Base-by-base conservation (phyloP, 2,797 vertebrate genomes). In the Tapirus indicus region DNA sequence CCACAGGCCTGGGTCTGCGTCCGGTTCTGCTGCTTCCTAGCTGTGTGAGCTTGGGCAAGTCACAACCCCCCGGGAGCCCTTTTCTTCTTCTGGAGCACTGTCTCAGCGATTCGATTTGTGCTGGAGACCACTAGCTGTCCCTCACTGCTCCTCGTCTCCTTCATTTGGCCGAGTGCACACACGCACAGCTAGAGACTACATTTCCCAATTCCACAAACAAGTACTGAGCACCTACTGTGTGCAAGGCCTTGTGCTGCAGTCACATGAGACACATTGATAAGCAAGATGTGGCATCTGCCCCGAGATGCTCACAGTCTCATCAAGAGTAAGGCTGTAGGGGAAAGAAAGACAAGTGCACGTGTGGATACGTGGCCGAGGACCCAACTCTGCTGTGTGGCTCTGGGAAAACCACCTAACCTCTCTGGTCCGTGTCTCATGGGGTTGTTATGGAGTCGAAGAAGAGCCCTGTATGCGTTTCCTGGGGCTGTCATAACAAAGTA, bases 141-240 rank as follows among this genome's bases (percentile, higher is more conserved):
- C 85, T 74, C 47, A 0, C 7, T 16, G 2, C 27, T 64, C 56
- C 20, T 38, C 12, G 2, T 7, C 6, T 72, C 20, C 54, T 3
- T 8, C 13, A 29, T 47, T 16, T 13, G 14, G 58, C 64, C 1
- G 17, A 58, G 64, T 1, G 2, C 9, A 2, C 6, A 18, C 2
- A 10, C 2, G 5, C 4, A 27, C 1, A 0, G 44, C 9, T 4
- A 5, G 47, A 71, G 2, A 25, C 12, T 44, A 20, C 18, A 32
- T 16, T 27, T 41, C n/a, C 14, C 14, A 32, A 7, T 64, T 32
- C 58, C 80, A 66, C 29, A 66, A 10, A 29, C 58, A 16, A 52
- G 14, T 52, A 52, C 49, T 14, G 49, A 52, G 49, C 49, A 52
- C 49, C 49, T 52, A 52, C 49, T 16, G 17, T 18, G 25, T 75